Evolutionary conservation across 2,888 invertebrate species (phyloP), one percentile per base, ranked within the genome.

Genomic region (Folsomia candida): DNA sequence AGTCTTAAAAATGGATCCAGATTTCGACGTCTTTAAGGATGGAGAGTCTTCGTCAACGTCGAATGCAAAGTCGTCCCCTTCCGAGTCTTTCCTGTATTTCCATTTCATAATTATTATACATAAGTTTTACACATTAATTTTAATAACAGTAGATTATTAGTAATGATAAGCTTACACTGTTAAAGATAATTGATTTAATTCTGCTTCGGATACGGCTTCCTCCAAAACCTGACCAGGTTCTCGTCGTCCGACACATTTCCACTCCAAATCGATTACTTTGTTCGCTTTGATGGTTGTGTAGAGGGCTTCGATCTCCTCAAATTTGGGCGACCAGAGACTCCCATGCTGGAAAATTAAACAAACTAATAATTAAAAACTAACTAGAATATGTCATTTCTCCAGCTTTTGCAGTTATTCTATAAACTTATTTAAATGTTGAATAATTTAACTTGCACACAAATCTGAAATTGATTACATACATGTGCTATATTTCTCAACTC

Each of bases 1-100:
- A 81, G 92, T 88, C 0, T 91, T 86, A 0, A 90, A 89, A 76
- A 90, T 90, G 0, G 51, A 24, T 22, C 64, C 64, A 64, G 89
- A 89, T 51, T 82, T 82, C 9, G 81, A 77, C 3, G 80, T 72
- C 1, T 91, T 91, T 57, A 91, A 88, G 77, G 92, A 84, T 89
- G 87, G 25, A 90, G 88, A 1, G 89, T 88, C 89, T 84, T 93
- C 93, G 79, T 93, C 93, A 4, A 37, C 14, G 88, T 91, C 91
- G 79, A 93, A 93, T 82, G 93, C 93, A 81, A 93, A 93, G 82
- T 92, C 91, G 81, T 85, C 88, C 81, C 86, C 87, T 79, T 87
- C 87, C 6, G 71, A 51, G 0, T 37, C 68, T 51, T 69, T 47
- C 69, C 75, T 75, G 65, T 2, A 60, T 18, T 25, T 29, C 22